A percentile compares a stretch with the other conserved stretches of the same genome.
phyloP scores from a whole-genome alignment of 1,140 invertebrate species.

The Mercenaria mercenaria region DNA sequence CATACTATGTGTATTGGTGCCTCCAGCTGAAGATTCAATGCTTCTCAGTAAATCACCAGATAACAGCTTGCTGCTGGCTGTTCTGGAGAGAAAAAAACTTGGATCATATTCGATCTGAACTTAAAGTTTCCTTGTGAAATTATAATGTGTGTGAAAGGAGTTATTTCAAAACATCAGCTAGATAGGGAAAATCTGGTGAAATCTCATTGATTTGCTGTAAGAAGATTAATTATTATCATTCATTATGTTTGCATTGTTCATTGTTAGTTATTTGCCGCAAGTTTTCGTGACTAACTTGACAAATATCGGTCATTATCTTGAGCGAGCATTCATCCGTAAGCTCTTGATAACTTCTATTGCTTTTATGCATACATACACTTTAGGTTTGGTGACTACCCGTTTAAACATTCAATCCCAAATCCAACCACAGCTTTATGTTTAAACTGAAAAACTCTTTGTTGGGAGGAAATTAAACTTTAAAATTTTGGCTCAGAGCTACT shows the following conservation, averaged over 20 bases:
- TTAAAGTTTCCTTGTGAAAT: background rate
- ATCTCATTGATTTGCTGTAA: constrained; percentile 10
- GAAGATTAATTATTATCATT: constrained; percentile 35
- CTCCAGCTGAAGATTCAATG: background rate
- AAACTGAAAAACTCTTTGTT: constrained; percentile 19
- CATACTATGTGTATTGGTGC: no score
- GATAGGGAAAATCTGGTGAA: background rate
- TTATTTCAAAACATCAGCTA: no score
- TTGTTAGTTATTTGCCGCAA: background rate
- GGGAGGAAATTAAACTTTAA: constrained; percentile 2
- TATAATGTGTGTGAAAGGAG: background rate
- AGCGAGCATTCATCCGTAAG: constrained; percentile 9
- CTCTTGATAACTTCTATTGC: constrained; percentile 29
- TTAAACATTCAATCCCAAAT: constrained; percentile 31
- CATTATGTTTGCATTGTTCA: constrained; percentile 5
- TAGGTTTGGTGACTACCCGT: constrained; percentile 8
- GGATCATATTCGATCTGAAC: background rate
- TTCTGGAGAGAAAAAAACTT: background rate
- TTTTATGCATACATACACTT: constrained; percentile 32
- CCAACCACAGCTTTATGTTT: constrained; percentile 43
- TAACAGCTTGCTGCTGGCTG: background rate
- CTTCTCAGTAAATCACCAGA: background rate
- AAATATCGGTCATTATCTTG: constrained; percentile 43
- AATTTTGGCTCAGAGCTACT: background rate
- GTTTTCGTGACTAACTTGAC: constrained; percentile 12